Evolutionary conservation across 2,113 vertebrate species (phyloP).

Genomic region (Engystomops pustulosus): DNA sequence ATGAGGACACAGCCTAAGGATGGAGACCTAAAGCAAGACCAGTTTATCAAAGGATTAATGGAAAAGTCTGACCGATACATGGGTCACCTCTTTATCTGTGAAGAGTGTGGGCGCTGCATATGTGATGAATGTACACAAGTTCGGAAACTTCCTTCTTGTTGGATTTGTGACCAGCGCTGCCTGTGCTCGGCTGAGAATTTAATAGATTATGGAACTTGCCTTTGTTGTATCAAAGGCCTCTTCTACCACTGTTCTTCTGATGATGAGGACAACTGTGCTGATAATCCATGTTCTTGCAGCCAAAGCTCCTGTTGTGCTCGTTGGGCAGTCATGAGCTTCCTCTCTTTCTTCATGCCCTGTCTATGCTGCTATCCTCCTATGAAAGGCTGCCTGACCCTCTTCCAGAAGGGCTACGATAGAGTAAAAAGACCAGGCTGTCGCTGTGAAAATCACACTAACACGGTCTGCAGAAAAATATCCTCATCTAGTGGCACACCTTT

Average conservation of each 20-base stretch:
- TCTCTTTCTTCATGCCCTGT: conserved; percentile 93
- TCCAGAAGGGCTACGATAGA: conserved; percentile 87
- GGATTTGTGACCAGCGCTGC: conserved; percentile 93
- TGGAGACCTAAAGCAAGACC: conserved; percentile 78
- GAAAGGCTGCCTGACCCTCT: conserved; percentile 91
- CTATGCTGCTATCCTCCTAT: conserved; percentile 98
- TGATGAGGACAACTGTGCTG: conserved; percentile 95
- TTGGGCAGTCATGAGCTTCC: conserved; percentile 89
- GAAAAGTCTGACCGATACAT: conserved; percentile 71
- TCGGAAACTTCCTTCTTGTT: conserved; percentile 90
- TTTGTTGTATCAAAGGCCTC: conserved; percentile 94
- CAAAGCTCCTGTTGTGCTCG: conserved; percentile 85
- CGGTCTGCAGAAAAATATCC: conserved; percentile 95
- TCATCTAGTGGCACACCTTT: conserved; percentile 79
- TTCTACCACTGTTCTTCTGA: conserved; percentile 99
- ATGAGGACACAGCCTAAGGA: conserved; percentile 84
- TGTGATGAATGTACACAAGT: conserved; percentile 86
- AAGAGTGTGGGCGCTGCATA: conserved; percentile 91
- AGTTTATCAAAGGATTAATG: conserved; percentile 76
- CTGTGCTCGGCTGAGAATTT: conserved; percentile 90
- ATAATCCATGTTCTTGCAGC: conserved; percentile 92
- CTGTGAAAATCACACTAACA: conserved; percentile 93
- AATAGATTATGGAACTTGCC: conserved; percentile 91
- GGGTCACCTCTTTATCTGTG: conserved; percentile 88
- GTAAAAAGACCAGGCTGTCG: conserved; percentile 92